A percentile compares a stretch with the other conserved stretches of the same genome.
Conservation (phyloP, 2,113 vertebrate genomes). For the Cebidichthys violaceus region DNA sequence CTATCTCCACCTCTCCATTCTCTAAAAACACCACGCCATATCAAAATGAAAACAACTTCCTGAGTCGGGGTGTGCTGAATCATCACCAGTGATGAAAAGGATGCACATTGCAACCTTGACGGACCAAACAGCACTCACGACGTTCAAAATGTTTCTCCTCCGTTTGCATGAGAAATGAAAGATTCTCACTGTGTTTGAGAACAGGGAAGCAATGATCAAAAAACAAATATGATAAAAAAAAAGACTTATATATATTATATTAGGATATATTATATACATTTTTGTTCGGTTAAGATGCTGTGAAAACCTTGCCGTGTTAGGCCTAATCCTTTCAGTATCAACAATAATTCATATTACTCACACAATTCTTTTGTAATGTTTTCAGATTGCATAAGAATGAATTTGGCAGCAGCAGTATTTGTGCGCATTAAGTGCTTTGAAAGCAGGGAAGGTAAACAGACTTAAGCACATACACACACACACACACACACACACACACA, state of each 20-base stretch:
- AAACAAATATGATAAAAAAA: neutral
- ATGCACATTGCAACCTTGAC: neutral
- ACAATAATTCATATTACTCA: neutral
- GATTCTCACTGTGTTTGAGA: neutral
- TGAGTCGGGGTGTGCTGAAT: slow-evolving; percentile 10
- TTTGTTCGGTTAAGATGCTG: neutral
- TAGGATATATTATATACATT: neutral
- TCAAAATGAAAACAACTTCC: slow-evolving; percentile 64
- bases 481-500: slow-evolving; percentile 35
- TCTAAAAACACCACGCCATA: slow-evolving; percentile 31
- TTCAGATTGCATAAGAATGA: slow-evolving; percentile 40
- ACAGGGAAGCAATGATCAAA: neutral
- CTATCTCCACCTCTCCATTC: slow-evolving; percentile 3
- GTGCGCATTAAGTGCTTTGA: slow-evolving; percentile 61
- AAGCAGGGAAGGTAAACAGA: slow-evolving; percentile 62
- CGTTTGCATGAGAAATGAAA: neutral
- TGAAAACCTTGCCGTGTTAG: neutral
- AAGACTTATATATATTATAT: neutral
- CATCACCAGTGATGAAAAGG: slow-evolving; percentile 11
- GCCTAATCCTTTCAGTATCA: neutral
- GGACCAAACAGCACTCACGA: neutral
- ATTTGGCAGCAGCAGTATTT: slow-evolving; percentile 39
- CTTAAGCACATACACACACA: slow-evolving; percentile 29
- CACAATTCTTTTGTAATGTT: neutral
- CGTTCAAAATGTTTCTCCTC: neutral